Conservation (phyloP, 2,113 vertebrate species). For the Anhinga rufa region DNA sequence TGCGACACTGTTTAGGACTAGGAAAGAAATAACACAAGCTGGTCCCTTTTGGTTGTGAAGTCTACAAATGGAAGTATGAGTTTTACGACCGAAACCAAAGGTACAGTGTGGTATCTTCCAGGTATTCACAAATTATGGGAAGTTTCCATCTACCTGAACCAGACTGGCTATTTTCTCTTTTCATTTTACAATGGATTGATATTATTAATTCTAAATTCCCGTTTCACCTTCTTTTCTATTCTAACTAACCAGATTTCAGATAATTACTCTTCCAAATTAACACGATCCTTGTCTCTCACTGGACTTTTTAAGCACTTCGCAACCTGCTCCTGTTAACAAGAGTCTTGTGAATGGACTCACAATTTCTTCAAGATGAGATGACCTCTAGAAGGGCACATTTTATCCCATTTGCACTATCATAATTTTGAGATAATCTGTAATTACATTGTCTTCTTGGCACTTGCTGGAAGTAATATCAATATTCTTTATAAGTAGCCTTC, state of each 20-base stretch:
- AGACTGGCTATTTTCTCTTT: background rate
- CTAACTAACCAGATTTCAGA: background rate
- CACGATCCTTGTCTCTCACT: background rate
- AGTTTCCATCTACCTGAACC: background rate
- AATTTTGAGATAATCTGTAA: background rate
- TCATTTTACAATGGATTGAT: background rate
- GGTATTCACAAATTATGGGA: background rate
- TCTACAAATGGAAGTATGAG: background rate
- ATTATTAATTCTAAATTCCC: background rate
- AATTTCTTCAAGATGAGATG: background rate
- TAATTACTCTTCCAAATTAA: background rate
- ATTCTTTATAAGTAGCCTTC: background rate
- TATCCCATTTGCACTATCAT: background rate
- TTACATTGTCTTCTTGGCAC: background rate
- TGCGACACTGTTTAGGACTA: background rate
- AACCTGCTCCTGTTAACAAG: background rate
- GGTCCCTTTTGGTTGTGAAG: background rate
- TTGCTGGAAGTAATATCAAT: background rate
- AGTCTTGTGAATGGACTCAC: background rate
- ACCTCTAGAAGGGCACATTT: background rate
- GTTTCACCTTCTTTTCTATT: background rate
- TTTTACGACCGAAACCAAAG: background rate
- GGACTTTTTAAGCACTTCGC: background rate
- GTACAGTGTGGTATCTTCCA: background rate
- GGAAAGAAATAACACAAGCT: background rate